Conservation (phyloP, 2,888 invertebrate genomes). For the Netelia fuscicornis region DNA sequence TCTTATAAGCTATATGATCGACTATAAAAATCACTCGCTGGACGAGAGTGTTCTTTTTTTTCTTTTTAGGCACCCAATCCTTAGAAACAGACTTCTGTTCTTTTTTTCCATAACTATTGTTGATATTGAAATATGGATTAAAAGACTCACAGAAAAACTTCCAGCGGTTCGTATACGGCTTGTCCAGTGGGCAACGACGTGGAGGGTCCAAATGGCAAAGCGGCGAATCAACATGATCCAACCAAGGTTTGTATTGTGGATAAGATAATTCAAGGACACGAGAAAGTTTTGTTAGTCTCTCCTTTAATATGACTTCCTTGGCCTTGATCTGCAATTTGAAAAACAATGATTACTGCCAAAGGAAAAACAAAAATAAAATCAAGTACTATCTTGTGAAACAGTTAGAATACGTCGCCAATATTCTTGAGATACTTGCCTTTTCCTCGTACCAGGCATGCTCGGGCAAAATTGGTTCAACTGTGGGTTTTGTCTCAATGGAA, state of each 20-base stretch:
- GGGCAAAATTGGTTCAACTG: slow-evolving; percentile 68
- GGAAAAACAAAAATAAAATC: background rate
- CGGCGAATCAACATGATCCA: slow-evolving; percentile 78
- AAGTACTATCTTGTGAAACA: background rate
- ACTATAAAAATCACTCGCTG: background rate
- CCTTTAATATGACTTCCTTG: slow-evolving; percentile 78
- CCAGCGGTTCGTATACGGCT: slow-evolving; percentile 81
- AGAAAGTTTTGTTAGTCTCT: slow-evolving; percentile 80
- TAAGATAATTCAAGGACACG: slow-evolving; percentile 81
- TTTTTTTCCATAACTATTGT: background rate
- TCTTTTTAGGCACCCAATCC: background rate
- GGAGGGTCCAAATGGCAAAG: slow-evolving; percentile 80
- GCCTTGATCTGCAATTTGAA: slow-evolving; percentile 75
- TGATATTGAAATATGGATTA: background rate
- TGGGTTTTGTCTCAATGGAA: slow-evolving; percentile 64
- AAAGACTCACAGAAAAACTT: slow-evolving; percentile 82
- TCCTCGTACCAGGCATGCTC: slow-evolving; percentile 77
- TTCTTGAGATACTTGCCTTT: slow-evolving; percentile 74
- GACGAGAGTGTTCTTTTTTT: no score
- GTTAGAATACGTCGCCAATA: background rate
- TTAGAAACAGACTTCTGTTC: background rate
- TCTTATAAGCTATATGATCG: slow-evolving; percentile 2
- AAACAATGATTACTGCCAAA: background rate
- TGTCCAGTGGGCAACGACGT: slow-evolving; percentile 77
- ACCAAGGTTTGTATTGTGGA: slow-evolving; percentile 80